Evolutionary conservation across 2,797 vertebrate species (phyloP), one percentile per base, ranked within the genome.

Genomic region (Sciurus carolinensis): DNA sequence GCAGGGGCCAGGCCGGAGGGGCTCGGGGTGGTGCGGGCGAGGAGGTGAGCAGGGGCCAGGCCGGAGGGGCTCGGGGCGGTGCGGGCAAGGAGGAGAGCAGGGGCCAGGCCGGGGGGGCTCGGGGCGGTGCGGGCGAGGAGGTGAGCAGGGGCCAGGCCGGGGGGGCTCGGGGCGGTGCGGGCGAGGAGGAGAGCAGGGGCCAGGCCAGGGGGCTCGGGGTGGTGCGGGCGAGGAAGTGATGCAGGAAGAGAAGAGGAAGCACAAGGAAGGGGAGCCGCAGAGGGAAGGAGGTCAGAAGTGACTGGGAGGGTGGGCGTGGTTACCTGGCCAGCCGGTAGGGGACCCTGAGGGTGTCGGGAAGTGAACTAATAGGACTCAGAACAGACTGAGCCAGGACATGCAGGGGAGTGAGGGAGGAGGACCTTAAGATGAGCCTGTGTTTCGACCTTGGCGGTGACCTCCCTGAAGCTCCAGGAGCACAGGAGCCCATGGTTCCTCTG

Each of bases 401-500:
- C 3, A 57, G 39, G n/a, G 39, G 17, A 14, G 3, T 3, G 36
- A 42, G 30, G 44, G 44, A 57, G 18, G 72, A 9, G 18, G 66
- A 9, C 69, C 77, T 44, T 39, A 54, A 15, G 62, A 17, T 22
- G 75, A 64, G 30, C 62, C 10, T 4, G 15, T 67, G n/a, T 10
- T 20, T 67, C 8, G 11, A 2, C n/a, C 10, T 4, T 44, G 75
- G 44, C 39, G 39, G 39, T 39, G 39, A 39, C 39, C 39, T 39
- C 39, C 39, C 39, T 39, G 39, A 39, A 20, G 57, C 39, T n/a
- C 52, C 52, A 3, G 11, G n/a, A 64, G 42, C 44, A 42, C 67
- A 36, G 54, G 69, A 47, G 57, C 12, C 36, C 3, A 39, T 3
- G 1, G 0, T 0, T 0, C n/a, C 44, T 52, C 33, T 39, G 17